These are phyloP conservation scores for Pseudorhiza aurosa DNA, from an alignment of 30 jellyfish, hydroid and myxozoan species.

Conservation along the genomic window DNA sequence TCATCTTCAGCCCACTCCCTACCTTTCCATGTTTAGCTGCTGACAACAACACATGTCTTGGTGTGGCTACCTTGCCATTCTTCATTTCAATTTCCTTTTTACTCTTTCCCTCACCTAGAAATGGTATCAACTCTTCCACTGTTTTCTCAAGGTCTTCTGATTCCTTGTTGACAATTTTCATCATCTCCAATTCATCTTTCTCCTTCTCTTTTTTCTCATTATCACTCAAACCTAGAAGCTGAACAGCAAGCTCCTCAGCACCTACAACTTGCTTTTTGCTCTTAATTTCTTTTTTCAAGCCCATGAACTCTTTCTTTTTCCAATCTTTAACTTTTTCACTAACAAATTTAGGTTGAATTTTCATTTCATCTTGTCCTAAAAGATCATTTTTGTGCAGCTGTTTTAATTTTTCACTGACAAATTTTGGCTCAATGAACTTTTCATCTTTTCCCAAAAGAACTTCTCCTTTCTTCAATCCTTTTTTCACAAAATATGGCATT, in stretches of 20 bases:
- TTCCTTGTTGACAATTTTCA: conserved; percentile 18
- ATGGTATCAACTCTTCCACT: conserved; percentile 50
- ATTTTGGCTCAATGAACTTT: conserved; percentile 30
- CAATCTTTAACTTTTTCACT: neutral
- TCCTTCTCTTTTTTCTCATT: neutral
- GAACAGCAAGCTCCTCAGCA: conserved; percentile 1
- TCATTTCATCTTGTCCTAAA: conserved; percentile 31
- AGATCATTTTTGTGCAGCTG: conserved; percentile 11
- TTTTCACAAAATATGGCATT: conserved; percentile 29
- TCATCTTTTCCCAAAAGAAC: neutral
- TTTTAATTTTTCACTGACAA: conserved; percentile 12
- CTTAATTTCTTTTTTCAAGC: conserved; percentile 11
- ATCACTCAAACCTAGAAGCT: conserved; percentile 12
- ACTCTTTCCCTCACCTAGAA: conserved; percentile 21
- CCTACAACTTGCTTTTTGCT: conserved; percentile 4
- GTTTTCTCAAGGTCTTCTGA: conserved; percentile 57
- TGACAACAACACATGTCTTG: conserved; percentile 22
- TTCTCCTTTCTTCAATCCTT: neutral
- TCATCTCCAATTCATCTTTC: neutral
- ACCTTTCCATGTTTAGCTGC: neutral
- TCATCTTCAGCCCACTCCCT: neutral
- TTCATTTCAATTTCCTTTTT: neutral
- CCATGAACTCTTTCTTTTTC: conserved; percentile 9
- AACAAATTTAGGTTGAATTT: conserved; percentile 20
- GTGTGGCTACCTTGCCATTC: neutral